Percentiles rank a stretch among this genome's conserved stretches.
These are phyloP conservation scores for Apamea crenata DNA, from an alignment of 2,888 invertebrate species.

Conservation along the genomic window DNA sequence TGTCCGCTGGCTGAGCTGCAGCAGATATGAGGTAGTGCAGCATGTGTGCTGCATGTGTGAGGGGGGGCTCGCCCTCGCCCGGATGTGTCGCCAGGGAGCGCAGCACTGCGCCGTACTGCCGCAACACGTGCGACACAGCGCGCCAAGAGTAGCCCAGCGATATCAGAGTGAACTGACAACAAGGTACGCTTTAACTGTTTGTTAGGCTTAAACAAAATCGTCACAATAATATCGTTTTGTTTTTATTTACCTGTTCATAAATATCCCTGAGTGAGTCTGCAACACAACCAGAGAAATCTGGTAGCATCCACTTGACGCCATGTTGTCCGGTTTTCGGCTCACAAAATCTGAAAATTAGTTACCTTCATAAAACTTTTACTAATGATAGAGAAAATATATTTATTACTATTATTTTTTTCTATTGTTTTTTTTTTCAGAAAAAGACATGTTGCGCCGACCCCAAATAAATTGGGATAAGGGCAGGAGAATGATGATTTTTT, in stretches of 20 bases:
- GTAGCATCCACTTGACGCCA: slow-evolving; percentile 93
- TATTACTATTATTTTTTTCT: no score
- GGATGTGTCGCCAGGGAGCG: slow-evolving; percentile 89
- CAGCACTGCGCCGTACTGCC: slow-evolving; percentile 90
- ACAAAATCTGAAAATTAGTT: slow-evolving; percentile 80
- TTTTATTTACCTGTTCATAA: slow-evolving; percentile 90
- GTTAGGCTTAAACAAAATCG: no score
- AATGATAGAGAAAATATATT: not conserved
- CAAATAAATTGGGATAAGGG: no score
- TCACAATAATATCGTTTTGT: not conserved
- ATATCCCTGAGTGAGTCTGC: slow-evolving; percentile 91
- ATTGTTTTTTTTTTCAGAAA: no score
- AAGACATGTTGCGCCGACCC: no score
- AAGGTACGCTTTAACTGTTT: not conserved
- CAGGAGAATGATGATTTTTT: no score
- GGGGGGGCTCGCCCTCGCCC: slow-evolving; percentile 92
- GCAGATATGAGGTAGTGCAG: slow-evolving; percentile 87
- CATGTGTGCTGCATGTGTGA: slow-evolving; percentile 90
- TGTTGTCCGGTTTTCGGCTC: slow-evolving; percentile 88
- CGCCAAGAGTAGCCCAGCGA: slow-evolving; percentile 92
- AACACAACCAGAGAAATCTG: slow-evolving; percentile 94
- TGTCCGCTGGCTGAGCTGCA: slow-evolving; percentile 80
- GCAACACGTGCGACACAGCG: slow-evolving; percentile 90
- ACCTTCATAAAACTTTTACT: not conserved
- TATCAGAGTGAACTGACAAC: slow-evolving; percentile 80